phyloP scores from a whole-genome alignment of 2,888 invertebrate species.

The Caenorhabditis sp. region DNA sequence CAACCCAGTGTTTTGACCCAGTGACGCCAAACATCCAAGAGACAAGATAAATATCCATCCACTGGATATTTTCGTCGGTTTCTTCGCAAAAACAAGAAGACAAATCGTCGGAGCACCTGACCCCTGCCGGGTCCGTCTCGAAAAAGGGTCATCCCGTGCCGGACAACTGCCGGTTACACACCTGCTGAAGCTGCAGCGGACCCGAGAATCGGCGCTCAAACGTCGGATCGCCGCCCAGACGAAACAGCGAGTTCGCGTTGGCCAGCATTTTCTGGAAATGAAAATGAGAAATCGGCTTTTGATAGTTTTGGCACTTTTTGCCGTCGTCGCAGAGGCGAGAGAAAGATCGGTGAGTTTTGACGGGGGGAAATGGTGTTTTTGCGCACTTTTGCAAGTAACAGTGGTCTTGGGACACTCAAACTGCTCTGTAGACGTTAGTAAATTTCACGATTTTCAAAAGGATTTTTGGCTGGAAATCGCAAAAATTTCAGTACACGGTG shows the following conservation, averaged over 20 bases:
- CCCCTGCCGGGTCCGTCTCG: too few relatives aligned
- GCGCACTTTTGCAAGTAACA: too few relatives aligned
- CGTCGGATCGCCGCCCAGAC: conserved; percentile 63
- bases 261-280: conserved; percentile 67
- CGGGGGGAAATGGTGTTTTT: neutral
- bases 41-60: neutral
- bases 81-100: conserved; percentile 23
- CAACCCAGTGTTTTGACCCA: neutral
- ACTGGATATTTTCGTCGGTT: too few relatives aligned
- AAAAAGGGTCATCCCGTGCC: conserved; percentile 2
- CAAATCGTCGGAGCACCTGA: conserved; percentile 15
- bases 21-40: neutral
- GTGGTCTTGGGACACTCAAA: too few relatives aligned
- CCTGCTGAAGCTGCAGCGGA: conserved; percentile 67
- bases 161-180: conserved; percentile 11
- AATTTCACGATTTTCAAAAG: conserved; percentile 5
- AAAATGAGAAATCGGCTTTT: conserved; percentile 12
- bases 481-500: conserved; percentile 61
- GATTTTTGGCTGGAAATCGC: too few relatives aligned
- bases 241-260: conserved; percentile 65
- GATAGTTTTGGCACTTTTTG: conserved; percentile 7
- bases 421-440: neutral
- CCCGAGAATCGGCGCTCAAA: conserved; percentile 66
- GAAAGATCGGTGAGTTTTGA: conserved; percentile 25
- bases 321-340: conserved; percentile 8